A percentile compares a stretch with the other conserved stretches of the same genome.
These are phyloP conservation scores for Montipora capricornis DNA, from an alignment of 64 coral and sea anemone genomes.

Conservation along the genomic window DNA sequence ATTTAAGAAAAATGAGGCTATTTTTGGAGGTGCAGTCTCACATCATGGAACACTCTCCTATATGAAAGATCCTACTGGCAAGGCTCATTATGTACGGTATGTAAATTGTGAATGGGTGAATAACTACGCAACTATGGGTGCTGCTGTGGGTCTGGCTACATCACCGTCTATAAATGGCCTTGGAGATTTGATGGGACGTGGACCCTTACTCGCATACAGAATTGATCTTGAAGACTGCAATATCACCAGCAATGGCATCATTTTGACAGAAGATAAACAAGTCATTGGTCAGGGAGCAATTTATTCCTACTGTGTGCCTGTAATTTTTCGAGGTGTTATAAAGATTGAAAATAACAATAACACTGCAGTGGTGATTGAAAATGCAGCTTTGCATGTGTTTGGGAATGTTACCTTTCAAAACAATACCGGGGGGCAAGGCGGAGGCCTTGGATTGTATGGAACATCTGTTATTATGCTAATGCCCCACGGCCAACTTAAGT, in stretches of 20 bases:
- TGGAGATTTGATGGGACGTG: background rate
- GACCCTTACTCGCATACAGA: slow-evolving; percentile 53
- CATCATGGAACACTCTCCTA: slow-evolving; percentile 47
- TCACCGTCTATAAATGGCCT: slow-evolving; percentile 22
- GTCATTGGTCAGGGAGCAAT: slow-evolving; percentile 86
- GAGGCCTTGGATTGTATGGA: slow-evolving; percentile 87
- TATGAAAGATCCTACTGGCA: background rate
- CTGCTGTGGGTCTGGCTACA: slow-evolving; percentile 73
- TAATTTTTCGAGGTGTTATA: slow-evolving; percentile 56
- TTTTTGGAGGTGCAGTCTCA: slow-evolving; percentile 71
- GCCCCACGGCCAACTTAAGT: slow-evolving; percentile 65
- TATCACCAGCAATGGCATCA: slow-evolving; percentile 57
- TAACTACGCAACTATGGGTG: slow-evolving; percentile 79
- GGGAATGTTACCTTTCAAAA: slow-evolving; percentile 51
- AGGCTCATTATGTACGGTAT: slow-evolving; percentile 18
- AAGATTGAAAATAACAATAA: slow-evolving; percentile 50
- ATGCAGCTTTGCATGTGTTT: slow-evolving; percentile 66
- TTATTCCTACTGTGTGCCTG: slow-evolving; percentile 71
- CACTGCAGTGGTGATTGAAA: slow-evolving; percentile 87
- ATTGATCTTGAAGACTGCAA: slow-evolving; percentile 68
- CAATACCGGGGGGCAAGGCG: slow-evolving; percentile 75
- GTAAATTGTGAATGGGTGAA: slow-evolving; percentile 60
- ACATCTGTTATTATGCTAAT: slow-evolving; percentile 79
- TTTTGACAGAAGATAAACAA: slow-evolving; percentile 44
- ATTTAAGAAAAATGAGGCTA: slow-evolving; percentile 60